Conservation (phyloP, 2,797 vertebrate species). For the Lepus townsendii region DNA sequence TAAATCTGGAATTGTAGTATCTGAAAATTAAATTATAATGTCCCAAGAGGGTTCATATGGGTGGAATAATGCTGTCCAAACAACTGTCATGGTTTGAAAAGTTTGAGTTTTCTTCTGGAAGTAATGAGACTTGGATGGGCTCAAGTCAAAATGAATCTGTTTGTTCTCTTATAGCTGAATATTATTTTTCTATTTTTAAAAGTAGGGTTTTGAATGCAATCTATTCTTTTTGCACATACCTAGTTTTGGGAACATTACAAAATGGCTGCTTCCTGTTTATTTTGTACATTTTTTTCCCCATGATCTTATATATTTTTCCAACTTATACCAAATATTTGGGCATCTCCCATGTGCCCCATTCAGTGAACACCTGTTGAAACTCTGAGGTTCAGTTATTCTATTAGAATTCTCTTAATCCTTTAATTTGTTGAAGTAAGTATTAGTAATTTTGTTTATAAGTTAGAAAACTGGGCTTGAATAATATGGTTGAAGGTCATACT, state of each 20-base stretch:
- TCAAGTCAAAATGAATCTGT: slow-evolving; percentile 56
- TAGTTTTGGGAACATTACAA: slow-evolving; percentile 30
- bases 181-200: slow-evolving; percentile 55
- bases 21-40: slow-evolving; percentile 25
- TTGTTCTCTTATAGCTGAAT: slow-evolving; percentile 36
- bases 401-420: slow-evolving; percentile 18
- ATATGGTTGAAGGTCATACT: slow-evolving; percentile 47
- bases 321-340: slow-evolving; percentile 28
- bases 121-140: background rate
- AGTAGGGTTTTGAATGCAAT: slow-evolving; percentile 40
- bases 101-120: slow-evolving; percentile 57
- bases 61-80: slow-evolving; percentile 47
- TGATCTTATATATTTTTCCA: slow-evolving; percentile 10
- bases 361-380: slow-evolving; percentile 48
- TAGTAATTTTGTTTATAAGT: slow-evolving; percentile 16
- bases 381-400: slow-evolving; percentile 11
- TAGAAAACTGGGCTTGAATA: background rate
- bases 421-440: slow-evolving; percentile 22
- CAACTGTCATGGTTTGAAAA: background rate
- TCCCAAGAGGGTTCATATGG: background rate
- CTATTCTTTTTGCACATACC: background rate
- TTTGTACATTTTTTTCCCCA: slow-evolving; percentile 49
- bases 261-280: slow-evolving; percentile 10
- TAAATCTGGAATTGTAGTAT: slow-evolving; percentile 50
- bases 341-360: background rate